A percentile compares a stretch with the other conserved stretches of the same genome.
phyloP scores from a whole-genome alignment of 2,113 vertebrate genomes.

The Azemiops feae region DNA sequence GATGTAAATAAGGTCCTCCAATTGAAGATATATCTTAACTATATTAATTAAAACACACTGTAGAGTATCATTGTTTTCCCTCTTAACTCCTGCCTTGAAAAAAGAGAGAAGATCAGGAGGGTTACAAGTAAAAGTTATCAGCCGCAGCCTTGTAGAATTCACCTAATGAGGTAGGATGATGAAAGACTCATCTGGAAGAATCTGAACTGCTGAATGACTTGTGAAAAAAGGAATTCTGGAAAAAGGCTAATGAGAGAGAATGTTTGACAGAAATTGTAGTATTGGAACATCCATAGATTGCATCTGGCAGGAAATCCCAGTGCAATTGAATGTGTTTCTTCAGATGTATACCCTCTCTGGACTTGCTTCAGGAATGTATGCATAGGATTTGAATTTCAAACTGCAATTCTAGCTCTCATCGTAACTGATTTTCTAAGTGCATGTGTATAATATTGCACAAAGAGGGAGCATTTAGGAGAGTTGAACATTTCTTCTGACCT shows the following conservation, averaged over 20 bases:
- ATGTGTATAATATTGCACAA: not conserved
- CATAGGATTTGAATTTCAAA: not conserved
- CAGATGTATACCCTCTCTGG: not conserved
- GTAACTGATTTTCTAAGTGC: not conserved
- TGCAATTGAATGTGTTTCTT: not conserved
- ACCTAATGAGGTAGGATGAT: not conserved
- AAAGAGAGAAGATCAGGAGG: not conserved
- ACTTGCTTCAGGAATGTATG: not conserved
- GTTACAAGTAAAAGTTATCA: not conserved
- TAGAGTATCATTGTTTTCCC: not conserved
- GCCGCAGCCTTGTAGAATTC: not conserved
- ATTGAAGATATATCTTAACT: not conserved
- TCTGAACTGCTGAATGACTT: not conserved
- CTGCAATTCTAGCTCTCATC: not conserved
- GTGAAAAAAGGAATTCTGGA: not conserved
- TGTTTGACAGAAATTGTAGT: not conserved
- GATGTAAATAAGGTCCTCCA: not conserved
- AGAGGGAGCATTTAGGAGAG: not conserved
- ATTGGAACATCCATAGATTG: not conserved
- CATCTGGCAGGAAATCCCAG: not conserved
- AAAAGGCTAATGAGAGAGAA: not conserved
- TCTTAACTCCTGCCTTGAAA: not conserved
- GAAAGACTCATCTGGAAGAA: not conserved
- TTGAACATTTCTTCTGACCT: not conserved
- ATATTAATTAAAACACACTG: not conserved